phyloP scores from a whole-genome alignment of 1,140 invertebrate species.

The Calosoma granatense region DNA sequence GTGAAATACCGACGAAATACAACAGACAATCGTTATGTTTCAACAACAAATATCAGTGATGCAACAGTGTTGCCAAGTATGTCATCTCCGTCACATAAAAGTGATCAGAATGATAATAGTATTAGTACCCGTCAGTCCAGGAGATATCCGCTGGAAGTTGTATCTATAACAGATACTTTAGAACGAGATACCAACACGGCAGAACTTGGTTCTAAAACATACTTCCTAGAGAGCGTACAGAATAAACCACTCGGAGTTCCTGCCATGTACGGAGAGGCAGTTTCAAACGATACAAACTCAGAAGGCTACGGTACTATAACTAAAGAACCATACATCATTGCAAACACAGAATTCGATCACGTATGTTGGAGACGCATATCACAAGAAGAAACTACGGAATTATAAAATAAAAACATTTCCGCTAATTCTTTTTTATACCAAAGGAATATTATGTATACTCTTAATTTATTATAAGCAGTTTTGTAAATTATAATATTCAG shows the following conservation, averaged over 20 bases:
- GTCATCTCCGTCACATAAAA: conserved; percentile 5
- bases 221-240: conserved; percentile 17
- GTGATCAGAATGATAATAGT: conserved; percentile 7
- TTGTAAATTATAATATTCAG: too few relatives aligned
- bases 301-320: conserved; percentile 30
- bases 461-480: too few relatives aligned
- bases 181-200: not conserved
- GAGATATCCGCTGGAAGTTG: too few relatives aligned
- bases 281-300: conserved; percentile 19
- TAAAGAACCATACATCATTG: conserved; percentile 31
- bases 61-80: conserved; percentile 13
- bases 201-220: conserved; percentile 22
- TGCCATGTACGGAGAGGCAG: not conserved
- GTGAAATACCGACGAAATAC: conserved; percentile 33
- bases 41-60: conserved; percentile 15
- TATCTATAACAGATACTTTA: not conserved
- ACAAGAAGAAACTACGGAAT: conserved; percentile 27
- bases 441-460: too few relatives aligned
- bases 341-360: conserved; percentile 24
- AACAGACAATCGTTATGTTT: conserved; percentile 5
- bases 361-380: conserved; percentile 26
- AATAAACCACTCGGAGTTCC: conserved; percentile 11
- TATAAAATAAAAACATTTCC: conserved; percentile 18
- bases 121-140: conserved; percentile 4
- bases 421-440: too few relatives aligned